Evolutionary conservation across 64 coral and sea anemone species (phyloP), one percentile per base, ranked within the genome.

Genomic region (Montipora sp.): DNA sequence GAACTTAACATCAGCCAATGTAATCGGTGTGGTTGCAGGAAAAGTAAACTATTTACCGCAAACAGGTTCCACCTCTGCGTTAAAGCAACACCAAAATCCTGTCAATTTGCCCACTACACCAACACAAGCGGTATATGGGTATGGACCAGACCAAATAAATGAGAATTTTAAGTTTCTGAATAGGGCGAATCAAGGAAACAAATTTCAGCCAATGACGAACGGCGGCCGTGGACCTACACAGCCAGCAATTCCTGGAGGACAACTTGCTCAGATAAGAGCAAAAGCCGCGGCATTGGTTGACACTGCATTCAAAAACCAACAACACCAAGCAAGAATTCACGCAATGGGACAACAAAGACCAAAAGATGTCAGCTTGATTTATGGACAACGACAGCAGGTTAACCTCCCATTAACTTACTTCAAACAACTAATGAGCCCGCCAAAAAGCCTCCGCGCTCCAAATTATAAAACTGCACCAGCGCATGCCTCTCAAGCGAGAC

Each of bases 231-330:
- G 46, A 13, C 66, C 4, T 71, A 12, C 19, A 0, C 18, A 48
- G 3, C 46, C 7, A 14, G 10, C 82, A 23, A 18, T 66, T 48
- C 45, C 82, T 11, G 53, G 53, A 48, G 19, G n/a, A 70, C 82
- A 85, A 50, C 8, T 85, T 43, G 82, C 65, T 22, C 45, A 85
- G 65, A 70, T 85, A 49, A 72, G 59, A 8, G 82, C 82, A n/a
- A 47, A 67, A 16, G 82, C 82, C 2, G 3, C 68, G 8, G 65
- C 43, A 13, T 72, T 85, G 5, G 45, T 85, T 47, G 44, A 85
- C 8, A 72, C 47, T 8, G 82, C 82, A 24, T 20, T 71, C 0
- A 67, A 71, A 71, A 85, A 49, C 47, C 46, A 50, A 47, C 80
- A 18, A 12, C 5, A 8, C 46, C 82, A 50, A 67, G 2, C 27